Conservation (phyloP, 2,888 invertebrate species). For the Folsomia manolachei region DNA sequence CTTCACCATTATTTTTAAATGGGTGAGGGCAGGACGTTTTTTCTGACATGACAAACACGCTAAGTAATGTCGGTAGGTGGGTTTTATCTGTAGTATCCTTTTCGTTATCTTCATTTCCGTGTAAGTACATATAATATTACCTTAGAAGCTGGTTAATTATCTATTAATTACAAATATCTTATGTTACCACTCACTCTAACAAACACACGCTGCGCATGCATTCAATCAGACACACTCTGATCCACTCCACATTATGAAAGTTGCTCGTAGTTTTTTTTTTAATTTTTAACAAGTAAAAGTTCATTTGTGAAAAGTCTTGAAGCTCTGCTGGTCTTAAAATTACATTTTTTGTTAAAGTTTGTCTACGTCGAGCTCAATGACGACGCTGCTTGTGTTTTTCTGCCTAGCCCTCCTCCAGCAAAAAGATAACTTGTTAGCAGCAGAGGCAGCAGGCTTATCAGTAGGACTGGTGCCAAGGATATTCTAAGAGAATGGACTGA, state of each 20-base stretch:
- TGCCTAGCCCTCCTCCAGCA: not conserved
- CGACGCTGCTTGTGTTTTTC: too few species aligned
- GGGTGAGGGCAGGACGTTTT: not conserved
- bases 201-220: not conserved
- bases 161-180: not conserved
- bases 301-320: conserved; percentile 12
- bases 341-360: not conserved
- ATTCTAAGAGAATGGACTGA: conserved; percentile 50
- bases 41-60: conserved; percentile 1
- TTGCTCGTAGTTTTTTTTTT: not conserved
- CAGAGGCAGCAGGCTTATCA: not conserved
- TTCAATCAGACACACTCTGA: not conserved
- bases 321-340: conserved; percentile 13
- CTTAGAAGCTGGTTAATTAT: too few species aligned
- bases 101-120: not conserved
- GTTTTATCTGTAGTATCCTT: not conserved
- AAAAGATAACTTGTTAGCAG: not conserved
- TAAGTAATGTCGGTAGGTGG: not conserved
- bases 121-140: too few species aligned
- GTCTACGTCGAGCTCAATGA: not conserved
- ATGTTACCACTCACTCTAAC: not conserved
- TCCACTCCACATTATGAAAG: not conserved
- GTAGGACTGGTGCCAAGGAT: conserved; percentile 31
- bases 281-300: not conserved
- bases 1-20: not conserved